Base-by-base conservation (phyloP, 2,113 vertebrate genomes). In the Actenoides hombroni region DNA sequence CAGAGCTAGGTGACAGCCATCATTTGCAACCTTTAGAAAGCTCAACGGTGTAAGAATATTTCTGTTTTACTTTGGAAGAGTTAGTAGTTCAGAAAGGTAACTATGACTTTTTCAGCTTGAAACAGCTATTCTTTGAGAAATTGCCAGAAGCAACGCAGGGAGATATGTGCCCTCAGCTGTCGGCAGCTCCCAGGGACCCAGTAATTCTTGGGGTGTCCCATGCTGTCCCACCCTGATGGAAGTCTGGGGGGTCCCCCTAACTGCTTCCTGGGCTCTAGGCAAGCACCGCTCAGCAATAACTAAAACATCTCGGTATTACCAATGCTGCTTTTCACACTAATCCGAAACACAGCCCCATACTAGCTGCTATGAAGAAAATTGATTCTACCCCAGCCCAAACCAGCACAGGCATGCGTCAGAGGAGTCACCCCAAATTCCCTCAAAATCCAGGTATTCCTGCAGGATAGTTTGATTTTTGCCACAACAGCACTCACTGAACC, bases 401-500 rank as follows among this genome's bases (percentile, higher is more conserved):
- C 56, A 57, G 31, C 57, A 60, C 57, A 76, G 33, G 29, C 0
- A 0, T 11, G 9, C n/a, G 85, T 92, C 44, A 65, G 67, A 71
- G 17, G 21, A 88, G 4, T 20, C 13, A 16, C 24, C 8, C 10
- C 35, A 69, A 33, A 68, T 71, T 56, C 29, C 51, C 33, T 56
- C 33, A 42, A 76, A 80, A 69, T 29, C 16, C 4, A 64, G 31
- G 4, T 49, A 4, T 61, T 69, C 16, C 21, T 31, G 33, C 28
- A 44, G 57, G 75, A 61, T 2, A 16, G 17, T 25, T 91, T 44
- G 33, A 18, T 75, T 79, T 68, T 68, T 81, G 59, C 25, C 37
- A 13, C 4, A 28, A 6, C 11, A 16, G 7, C 21, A 11, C n/a
- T 13, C 0, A 1, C 29, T 23, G 71, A 44, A 70, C 9, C 3